Evolutionary conservation across 2,113 vertebrate genomes (phyloP).

Genomic region (Poeciliopsis turrubarensis): DNA sequence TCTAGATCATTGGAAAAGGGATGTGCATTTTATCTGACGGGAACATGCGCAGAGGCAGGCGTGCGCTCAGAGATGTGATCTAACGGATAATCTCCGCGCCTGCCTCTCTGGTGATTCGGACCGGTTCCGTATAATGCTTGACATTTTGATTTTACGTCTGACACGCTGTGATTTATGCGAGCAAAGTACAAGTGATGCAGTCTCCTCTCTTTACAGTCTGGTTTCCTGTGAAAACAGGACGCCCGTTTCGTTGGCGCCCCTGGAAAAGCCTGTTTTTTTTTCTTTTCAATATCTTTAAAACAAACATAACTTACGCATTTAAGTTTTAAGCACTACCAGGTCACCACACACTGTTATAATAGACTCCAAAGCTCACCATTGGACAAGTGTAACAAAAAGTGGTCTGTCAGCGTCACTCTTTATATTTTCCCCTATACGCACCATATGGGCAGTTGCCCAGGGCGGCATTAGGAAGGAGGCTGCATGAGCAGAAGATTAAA

Average conservation of each 20-base stretch:
- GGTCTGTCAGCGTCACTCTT: not conserved
- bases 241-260: not conserved
- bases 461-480: not conserved
- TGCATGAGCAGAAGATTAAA: too few species aligned
- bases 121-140: conserved; percentile 58
- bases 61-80: conserved; percentile 49
- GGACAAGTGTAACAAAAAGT: not conserved
- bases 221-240: not conserved
- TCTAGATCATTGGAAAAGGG: conserved; percentile 60
- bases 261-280: not conserved
- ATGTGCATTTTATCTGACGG: conserved; percentile 71
- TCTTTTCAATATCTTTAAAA: not conserved
- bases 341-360: not conserved
- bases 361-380: not conserved
- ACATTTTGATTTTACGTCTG: conserved; percentile 67
- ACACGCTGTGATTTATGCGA: conserved; percentile 56
- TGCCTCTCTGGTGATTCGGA: conserved; percentile 41
- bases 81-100: conserved; percentile 46
- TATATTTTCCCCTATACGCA: not conserved
- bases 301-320: not conserved
- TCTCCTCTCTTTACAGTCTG: not conserved
- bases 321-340: not conserved
- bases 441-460: not conserved
- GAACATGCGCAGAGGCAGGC: conserved; percentile 32
- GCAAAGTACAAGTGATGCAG: conserved; percentile 8